Percentiles rank a stretch among this genome's conserved stretches.
Conservation (phyloP, 2,888 invertebrate species). For the Pachydiplax longipennis region DNA sequence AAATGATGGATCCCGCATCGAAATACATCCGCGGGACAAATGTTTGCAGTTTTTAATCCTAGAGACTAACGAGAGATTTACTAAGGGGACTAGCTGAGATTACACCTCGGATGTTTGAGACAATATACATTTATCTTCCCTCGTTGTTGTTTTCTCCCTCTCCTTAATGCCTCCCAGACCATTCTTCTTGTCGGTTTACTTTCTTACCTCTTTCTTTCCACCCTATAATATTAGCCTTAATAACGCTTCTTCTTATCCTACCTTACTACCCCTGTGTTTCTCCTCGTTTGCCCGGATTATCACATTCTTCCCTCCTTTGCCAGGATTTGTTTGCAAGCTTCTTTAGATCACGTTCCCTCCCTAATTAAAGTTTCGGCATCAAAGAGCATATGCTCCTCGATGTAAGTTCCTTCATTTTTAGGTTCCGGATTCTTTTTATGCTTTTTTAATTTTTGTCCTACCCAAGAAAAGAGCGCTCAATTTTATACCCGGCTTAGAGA, state of each 20-base stretch:
- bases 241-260: neutral
- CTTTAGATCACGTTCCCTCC: too few relatives aligned
- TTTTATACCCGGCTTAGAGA: too few relatives aligned
- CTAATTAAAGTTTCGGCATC: too few relatives aligned
- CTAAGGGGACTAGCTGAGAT: neutral
- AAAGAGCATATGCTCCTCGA: too few relatives aligned
- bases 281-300: neutral
- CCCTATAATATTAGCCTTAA: neutral
- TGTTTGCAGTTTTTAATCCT: neutral
- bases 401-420: too few relatives aligned
- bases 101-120: neutral
- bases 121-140: neutral
- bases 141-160: neutral
- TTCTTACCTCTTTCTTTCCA: neutral
- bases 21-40: neutral
- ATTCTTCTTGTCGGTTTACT: neutral
- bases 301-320: neutral
- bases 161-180: neutral
- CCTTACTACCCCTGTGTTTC: neutral
- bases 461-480: too few relatives aligned
- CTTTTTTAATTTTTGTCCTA: too few relatives aligned
- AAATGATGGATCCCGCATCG: too few relatives aligned
- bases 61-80: neutral
- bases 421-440: too few relatives aligned
- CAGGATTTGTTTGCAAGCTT: too few relatives aligned